Base-by-base conservation (phyloP, 2,113 vertebrate genomes). In the Orientallactaga bullata region DNA sequence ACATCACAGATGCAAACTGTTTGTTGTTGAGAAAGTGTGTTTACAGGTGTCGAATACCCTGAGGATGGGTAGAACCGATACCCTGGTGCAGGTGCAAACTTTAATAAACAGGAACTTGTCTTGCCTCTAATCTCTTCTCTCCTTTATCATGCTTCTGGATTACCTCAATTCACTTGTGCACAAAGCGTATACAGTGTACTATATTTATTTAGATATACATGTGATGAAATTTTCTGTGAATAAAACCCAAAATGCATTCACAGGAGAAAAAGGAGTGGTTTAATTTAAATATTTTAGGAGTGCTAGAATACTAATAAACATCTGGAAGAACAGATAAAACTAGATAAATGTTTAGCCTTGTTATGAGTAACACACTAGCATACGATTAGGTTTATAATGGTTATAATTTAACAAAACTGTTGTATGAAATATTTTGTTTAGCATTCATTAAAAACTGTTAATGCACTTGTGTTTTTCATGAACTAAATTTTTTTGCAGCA, bases 401-500 rank as follows among this genome's bases (percentile, higher is more conserved):
- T 97, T 97, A 96, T 96, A 98, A 97, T 98, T 98, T 98, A 97
- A 98, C 97, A 98, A 97, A 98, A 98, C 98, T 98, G 98, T 98
- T 98, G 97, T 97, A 98, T 97, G 98, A 98, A 98, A 98, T 98
- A 98, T 98, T 98, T 98, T 98, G 98, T 97, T 98, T 98, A 98
- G 94, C 95, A 97, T 98, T 98, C 97, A 98, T 98, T 98, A 98
- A 98, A 98, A 98, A 98, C 98, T 98, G 98, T 96, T 98, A 98
- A 98, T 98, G 95, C 96, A 97, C 96, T 98, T 97, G 97, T 97
- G 97, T 97, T 98, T 98, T 97, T 95, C 96, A 96, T 97, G 98
- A 97, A 95, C 96, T 98, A 97, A 96, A 97, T 97, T 98, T 98
- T 98, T 97, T 98, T 97, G 95, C 96, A 96, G 94, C 97, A 97